phyloP scores from a whole-genome alignment of 2,888 invertebrate species.

The Acheta domesticus region DNA sequence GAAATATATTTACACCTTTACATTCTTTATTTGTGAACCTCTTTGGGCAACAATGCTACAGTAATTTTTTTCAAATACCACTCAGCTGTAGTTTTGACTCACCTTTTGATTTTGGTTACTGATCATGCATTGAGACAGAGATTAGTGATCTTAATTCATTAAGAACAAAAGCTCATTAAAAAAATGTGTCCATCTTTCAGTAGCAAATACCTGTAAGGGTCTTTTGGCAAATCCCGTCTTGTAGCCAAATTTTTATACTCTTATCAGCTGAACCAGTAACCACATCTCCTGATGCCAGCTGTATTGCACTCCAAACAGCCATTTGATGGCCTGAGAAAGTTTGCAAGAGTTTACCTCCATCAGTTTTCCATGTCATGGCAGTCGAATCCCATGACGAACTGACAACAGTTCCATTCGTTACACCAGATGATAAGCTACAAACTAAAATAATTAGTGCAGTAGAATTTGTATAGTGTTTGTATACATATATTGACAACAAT shows the following conservation, averaged over 20 bases:
- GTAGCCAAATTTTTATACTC: conserved; percentile 78
- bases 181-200: too few relatives aligned
- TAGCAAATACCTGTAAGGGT: conserved; percentile 58
- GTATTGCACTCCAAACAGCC: conserved; percentile 80
- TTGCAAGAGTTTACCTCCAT: conserved; percentile 50
- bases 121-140: too few relatives aligned
- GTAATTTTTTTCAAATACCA: too few relatives aligned
- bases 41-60: too few relatives aligned
- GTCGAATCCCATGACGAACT: conserved; percentile 94
- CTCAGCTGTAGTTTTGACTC: too few relatives aligned
- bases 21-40: too few relatives aligned
- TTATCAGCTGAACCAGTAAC: conserved; percentile 93
- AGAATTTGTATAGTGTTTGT: not conserved
- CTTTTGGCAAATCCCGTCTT: conserved; percentile 62
- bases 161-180: too few relatives aligned
- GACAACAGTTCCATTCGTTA: conserved; percentile 57
- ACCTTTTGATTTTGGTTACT: too few relatives aligned
- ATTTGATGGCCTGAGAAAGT: conserved; percentile 70
- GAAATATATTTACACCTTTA: too few relatives aligned
- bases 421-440: conserved; percentile 51
- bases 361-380: conserved; percentile 76
- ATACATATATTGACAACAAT: not conserved
- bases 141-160: too few relatives aligned
- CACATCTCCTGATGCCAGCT: conserved; percentile 54
- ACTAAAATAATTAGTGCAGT: conserved; percentile 44